Evolutionary conservation across 92 coral and sea anemone genomes (phyloP).

Genomic region (Epizoanthus scotinus): DNA sequence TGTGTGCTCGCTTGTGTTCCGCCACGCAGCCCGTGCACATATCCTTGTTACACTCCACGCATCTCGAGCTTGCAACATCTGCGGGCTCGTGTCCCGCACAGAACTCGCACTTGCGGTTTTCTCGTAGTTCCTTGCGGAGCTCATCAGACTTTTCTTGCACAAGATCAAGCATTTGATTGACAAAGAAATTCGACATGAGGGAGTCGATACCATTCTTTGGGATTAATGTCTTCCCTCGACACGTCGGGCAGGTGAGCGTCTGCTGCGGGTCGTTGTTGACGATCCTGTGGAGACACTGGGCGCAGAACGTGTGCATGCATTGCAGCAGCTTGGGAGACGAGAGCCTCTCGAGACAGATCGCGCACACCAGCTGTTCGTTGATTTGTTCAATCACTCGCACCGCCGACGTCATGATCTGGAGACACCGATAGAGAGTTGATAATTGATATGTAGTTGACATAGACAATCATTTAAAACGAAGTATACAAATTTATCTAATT

Average conservation of each 20-base stretch:
- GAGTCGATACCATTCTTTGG: conserved; percentile 77
- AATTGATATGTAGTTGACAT: too few relatives aligned
- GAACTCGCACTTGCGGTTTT: conserved; percentile 71
- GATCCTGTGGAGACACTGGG: conserved; percentile 84
- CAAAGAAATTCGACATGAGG: conserved; percentile 81
- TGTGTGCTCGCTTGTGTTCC: conserved; percentile 95
- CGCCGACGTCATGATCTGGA: conserved; percentile 71
- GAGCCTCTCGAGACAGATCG: conserved; percentile 90
- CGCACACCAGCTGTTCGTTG: conserved; percentile 91
- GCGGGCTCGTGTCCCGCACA: conserved; percentile 82
- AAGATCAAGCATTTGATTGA: conserved; percentile 86
- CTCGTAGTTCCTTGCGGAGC: conserved; percentile 66
- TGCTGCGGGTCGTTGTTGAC: conserved; percentile 78
- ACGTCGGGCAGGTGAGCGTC: conserved; percentile 54
- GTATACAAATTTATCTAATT: too few relatives aligned
- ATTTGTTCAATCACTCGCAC: conserved; percentile 90
- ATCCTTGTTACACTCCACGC: conserved; percentile 89
- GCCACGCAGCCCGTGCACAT: conserved; percentile 94
- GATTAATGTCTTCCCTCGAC: conserved; percentile 78
- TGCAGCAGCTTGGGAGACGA: conserved; percentile 73
- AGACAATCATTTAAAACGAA: too few relatives aligned
- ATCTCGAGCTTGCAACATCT: conserved; percentile 88
- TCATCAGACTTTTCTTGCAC: conserved; percentile 84
- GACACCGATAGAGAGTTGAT: too few relatives aligned
- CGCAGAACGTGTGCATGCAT: conserved; percentile 96